Percentiles rank a stretch among this genome's conserved stretches.
Conservation (phyloP, 2,888 invertebrate species). For the Dioctria rufipes region DNA sequence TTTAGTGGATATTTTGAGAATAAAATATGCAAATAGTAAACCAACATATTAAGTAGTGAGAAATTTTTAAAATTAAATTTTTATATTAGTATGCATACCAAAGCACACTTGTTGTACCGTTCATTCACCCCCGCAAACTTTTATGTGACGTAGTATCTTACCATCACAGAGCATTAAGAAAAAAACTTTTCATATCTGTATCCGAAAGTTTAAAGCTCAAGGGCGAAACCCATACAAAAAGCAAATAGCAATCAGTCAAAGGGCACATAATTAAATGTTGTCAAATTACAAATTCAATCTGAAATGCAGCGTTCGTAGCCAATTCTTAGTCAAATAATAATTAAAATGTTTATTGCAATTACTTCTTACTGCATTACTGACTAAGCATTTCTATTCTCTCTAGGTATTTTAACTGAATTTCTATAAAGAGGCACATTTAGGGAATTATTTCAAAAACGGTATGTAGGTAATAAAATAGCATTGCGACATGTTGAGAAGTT, state of each 20-base stretch:
- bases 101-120: neutral
- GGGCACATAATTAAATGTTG: conserved; percentile 35
- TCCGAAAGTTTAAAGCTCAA: conserved; percentile 32
- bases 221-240: conserved; percentile 49
- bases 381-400: too few relatives aligned
- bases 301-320: too few relatives aligned
- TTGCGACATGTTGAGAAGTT: neutral
- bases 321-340: too few relatives aligned
- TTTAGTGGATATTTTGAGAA: neutral
- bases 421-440: neutral
- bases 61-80: too few relatives aligned
- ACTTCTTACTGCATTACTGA: too few relatives aligned
- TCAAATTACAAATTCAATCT: neutral
- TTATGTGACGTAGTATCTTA: too few relatives aligned
- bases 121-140: conserved; percentile 29
- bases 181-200: neutral
- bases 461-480: neutral
- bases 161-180: too few relatives aligned
- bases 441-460: neutral
- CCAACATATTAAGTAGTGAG: too few relatives aligned
- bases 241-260: conserved; percentile 53
- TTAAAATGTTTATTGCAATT: neutral
- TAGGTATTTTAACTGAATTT: neutral
- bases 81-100: neutral
- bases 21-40: too few relatives aligned